phyloP scores from a whole-genome alignment of 1,140 invertebrate species.

The Drosophila sucinea region DNA sequence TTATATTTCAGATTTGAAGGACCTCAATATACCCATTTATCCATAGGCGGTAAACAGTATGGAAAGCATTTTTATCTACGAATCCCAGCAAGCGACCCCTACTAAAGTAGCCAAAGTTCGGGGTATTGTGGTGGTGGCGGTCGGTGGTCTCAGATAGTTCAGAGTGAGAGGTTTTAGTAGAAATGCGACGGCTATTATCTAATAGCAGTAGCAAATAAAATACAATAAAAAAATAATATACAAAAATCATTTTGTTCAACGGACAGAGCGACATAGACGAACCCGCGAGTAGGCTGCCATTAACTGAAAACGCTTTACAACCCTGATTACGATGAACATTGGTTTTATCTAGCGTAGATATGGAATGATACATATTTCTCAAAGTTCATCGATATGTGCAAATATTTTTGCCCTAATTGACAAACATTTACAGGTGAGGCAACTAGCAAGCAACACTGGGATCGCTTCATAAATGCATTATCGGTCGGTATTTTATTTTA shows the following conservation, averaged over 20 bases:
- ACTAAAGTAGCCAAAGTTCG: conserved; percentile 19
- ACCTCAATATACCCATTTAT: neutral
- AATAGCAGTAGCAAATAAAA: conserved; percentile 49
- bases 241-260: neutral
- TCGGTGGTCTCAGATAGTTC: conserved; percentile 1
- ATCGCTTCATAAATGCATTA: no score
- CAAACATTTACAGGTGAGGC: neutral
- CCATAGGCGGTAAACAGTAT: neutral
- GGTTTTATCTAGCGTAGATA: conserved; percentile 7
- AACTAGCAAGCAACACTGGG: no score
- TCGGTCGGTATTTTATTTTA: no score
- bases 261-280: neutral
- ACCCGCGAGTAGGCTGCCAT: neutral
- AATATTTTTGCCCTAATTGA: neutral
- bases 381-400: conserved; percentile 11
- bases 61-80: conserved; percentile 69
- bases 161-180: conserved; percentile 6
- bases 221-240: conserved; percentile 21
- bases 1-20: no score
- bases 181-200: conserved; percentile 53
- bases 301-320: conserved; percentile 1
- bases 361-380: neutral
- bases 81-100: conserved; percentile 44
- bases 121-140: conserved; percentile 38
- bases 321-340: neutral